phyloP scores from a whole-genome alignment of 2,113 vertebrate genomes.

The Passer domesticus region DNA sequence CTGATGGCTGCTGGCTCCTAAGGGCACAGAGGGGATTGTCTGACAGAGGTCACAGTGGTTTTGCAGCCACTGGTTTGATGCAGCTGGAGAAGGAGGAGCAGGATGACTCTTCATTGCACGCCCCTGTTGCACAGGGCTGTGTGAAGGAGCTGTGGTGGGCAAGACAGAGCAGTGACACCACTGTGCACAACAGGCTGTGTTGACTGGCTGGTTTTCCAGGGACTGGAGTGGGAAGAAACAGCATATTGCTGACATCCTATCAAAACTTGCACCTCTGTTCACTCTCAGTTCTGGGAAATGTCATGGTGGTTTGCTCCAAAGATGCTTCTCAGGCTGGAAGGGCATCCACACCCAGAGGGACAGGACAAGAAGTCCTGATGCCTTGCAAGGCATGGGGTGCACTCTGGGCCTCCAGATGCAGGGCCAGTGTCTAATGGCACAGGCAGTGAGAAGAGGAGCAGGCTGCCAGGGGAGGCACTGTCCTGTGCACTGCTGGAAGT shows the following conservation, averaged over 20 bases:
- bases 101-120: background rate
- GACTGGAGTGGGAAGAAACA: background rate
- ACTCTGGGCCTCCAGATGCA: background rate
- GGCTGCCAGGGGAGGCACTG: background rate
- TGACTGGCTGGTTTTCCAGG: background rate
- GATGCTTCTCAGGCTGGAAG: background rate
- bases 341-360: background rate
- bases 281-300: background rate
- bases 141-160: background rate
- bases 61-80: background rate
- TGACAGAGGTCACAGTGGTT: background rate
- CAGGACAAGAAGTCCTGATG: background rate
- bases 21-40: background rate
- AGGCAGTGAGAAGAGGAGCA: background rate
- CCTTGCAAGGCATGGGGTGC: background rate
- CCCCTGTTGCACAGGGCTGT: too few species aligned
- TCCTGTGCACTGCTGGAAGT: background rate
- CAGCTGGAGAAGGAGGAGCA: background rate
- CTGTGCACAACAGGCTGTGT: background rate
- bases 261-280: background rate
- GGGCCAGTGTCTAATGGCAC: background rate
- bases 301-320: fast-evolving
- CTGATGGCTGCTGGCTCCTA: background rate
- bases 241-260: background rate
- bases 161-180: background rate